phyloP scores from a whole-genome alignment of 2,797 vertebrate species.

The Leptoclinus maculatus region DNA sequence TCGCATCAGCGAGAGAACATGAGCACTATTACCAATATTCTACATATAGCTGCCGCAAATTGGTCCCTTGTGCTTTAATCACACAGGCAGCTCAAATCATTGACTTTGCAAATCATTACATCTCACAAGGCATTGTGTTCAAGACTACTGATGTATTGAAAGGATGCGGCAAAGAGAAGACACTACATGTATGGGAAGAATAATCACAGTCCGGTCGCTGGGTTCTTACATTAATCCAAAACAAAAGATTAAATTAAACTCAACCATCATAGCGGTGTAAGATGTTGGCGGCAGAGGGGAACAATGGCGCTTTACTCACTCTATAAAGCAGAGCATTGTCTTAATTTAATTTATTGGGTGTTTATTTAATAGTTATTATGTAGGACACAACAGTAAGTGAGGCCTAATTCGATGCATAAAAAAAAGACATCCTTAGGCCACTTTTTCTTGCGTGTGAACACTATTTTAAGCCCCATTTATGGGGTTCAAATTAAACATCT shows the following conservation, averaged over 20 bases:
- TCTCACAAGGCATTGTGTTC: constrained; percentile 71
- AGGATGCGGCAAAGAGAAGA: constrained; percentile 61
- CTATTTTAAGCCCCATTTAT: constrained; percentile 93
- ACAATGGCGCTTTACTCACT: constrained; percentile 80
- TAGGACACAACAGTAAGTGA: constrained; percentile 90
- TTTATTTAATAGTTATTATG: constrained; percentile 94
- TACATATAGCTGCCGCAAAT: constrained; percentile 76
- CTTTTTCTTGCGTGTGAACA: constrained; percentile 87
- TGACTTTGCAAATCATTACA: constrained; percentile 82
- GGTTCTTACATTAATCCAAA: constrained; percentile 71
- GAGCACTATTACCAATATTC: constrained; percentile 68
- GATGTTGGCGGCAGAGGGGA: constrained; percentile 81
- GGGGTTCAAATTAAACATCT: constrained; percentile 98
- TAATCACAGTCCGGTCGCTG: constrained; percentile 62
- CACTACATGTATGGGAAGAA: constrained; percentile 57
- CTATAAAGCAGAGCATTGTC: constrained; percentile 87
- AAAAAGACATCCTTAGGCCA: constrained; percentile 91
- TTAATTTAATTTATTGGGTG: constrained; percentile 95
- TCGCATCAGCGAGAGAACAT: constrained; percentile 73
- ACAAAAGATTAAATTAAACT: constrained; percentile 78
- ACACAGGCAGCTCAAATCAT: constrained; percentile 78
- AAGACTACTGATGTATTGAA: constrained; percentile 70
- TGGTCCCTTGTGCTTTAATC: constrained; percentile 81
- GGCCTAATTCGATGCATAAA: constrained; percentile 91
- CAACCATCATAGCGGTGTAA: constrained; percentile 53